Evolutionary conservation across 2,888 invertebrate genomes (phyloP).

Genomic region (Volucella inanis): DNA sequence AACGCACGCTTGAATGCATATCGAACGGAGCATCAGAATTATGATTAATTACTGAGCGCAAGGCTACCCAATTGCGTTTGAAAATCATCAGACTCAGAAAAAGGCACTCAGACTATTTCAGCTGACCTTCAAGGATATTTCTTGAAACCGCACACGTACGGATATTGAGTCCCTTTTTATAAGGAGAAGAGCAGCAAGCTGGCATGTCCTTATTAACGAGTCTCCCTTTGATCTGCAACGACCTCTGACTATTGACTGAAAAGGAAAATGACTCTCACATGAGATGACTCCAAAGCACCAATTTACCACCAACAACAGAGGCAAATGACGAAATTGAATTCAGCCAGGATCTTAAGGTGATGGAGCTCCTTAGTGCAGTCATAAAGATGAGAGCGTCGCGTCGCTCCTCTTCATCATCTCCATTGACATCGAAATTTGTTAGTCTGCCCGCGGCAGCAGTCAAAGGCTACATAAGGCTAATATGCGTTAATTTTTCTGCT

Average conservation of each 20-base stretch:
- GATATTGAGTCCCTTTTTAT: too few species aligned
- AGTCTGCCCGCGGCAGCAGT: constrained; percentile 33
- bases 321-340: constrained; percentile 16
- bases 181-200: neutral
- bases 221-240: constrained; percentile 31
- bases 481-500: constrained; percentile 70
- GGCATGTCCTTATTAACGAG: constrained; percentile 48
- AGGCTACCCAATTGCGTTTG: neutral
- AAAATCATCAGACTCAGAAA: neutral
- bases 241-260: constrained; percentile 10
- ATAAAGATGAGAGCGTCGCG: constrained; percentile 57
- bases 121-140: constrained; percentile 56
- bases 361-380: constrained; percentile 60
- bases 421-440: constrained; percentile 50
- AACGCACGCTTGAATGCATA: constrained; percentile 66
- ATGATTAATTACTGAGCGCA: constrained; percentile 67
- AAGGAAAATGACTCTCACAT: constrained; percentile 15
- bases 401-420: constrained; percentile 38
- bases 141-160: constrained; percentile 15
- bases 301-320: constrained; percentile 43
- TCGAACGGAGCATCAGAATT: constrained; percentile 40
- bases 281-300: constrained; percentile 42
- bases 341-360: constrained; percentile 51
- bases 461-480: constrained; percentile 68
- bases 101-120: constrained; percentile 23